These are phyloP conservation scores for Rhodophaea formosa DNA, from an alignment of 2,888 invertebrate genomes.

Conservation along the genomic window DNA sequence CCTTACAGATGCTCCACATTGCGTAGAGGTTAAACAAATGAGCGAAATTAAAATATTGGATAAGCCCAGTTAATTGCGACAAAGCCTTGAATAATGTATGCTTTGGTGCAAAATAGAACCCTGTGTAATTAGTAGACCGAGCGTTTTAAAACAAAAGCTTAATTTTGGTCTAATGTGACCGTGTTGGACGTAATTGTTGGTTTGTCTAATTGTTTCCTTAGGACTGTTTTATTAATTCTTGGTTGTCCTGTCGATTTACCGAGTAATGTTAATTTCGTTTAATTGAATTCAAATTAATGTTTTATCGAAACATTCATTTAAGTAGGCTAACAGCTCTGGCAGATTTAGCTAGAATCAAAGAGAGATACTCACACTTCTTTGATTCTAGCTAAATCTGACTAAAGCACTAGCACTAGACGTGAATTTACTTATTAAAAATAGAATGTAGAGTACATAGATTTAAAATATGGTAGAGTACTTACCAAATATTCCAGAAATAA, in stretches of 20 bases:
- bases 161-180: conserved; percentile 30
- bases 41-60: conserved; percentile 33
- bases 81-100: conserved; percentile 35
- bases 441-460: no score
- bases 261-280: neutral
- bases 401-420: no score
- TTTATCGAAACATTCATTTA: no score
- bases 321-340: no score
- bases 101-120: conserved; percentile 35
- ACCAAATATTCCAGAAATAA: no score
- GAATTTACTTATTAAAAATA: no score
- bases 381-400: no score
- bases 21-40: conserved; percentile 21
- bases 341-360: no score
- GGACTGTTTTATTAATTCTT: neutral
- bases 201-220: neutral
- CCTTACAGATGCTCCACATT: conserved; percentile 12
- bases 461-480: no score
- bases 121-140: conserved; percentile 38
- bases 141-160: conserved; percentile 43
- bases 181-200: neutral
- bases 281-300: no score
- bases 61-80: conserved; percentile 32
- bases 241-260: neutral
- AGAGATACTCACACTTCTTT: no score